Base-by-base conservation (phyloP, 2,888 invertebrate genomes). In the Gari tellinella region DNA sequence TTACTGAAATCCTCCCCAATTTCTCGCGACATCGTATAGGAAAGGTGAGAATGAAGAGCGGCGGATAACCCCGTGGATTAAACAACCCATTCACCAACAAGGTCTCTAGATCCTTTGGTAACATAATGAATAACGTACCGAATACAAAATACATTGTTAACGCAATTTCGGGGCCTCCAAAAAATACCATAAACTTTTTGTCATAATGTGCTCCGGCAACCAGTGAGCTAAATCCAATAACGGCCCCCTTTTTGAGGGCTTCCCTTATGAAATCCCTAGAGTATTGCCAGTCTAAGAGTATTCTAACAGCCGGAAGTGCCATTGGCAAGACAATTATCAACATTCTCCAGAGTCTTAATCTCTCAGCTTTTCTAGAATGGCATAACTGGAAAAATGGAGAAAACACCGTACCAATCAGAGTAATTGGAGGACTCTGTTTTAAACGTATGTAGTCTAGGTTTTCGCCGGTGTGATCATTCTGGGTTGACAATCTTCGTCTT, bases 151-250 rank as follows among this genome's bases (percentile, higher is more conserved):
- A 74, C 15, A 69, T 52, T 12, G 23, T 19, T 25, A 69, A 26
- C 1, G 74, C 65, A 0, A 65, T 48, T 19, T 38, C 46, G 19
- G 69, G 69, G 5, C 74, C 69, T 0, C 69, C 65, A 8, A 74
- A 57, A 1, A 38, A 23, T 25, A 10, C 4, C 4, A 74, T n/a
- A 51, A 74, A 74, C n/a, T 63, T 2, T n/a, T 46, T 41, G 1
- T 52, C 23, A 26, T 26, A 15, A 21, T 57, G 45, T 38, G 26
- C 19, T 5, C 62, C 74, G 19, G 69, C 62, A 12, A 69, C 23
- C 37, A 74, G 19, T 21, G 74, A 57, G 37, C 65, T 69, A 19
- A 66, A 74, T 2, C 74, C 66, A 37, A 74, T 40, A 2, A 69
- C 23, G 5, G 62, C 74, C 0, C 62, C 65, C 45, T 74, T 74